phyloP scores from a whole-genome alignment of 2,797 vertebrate genomes.

The Acanthurus tractus region DNA sequence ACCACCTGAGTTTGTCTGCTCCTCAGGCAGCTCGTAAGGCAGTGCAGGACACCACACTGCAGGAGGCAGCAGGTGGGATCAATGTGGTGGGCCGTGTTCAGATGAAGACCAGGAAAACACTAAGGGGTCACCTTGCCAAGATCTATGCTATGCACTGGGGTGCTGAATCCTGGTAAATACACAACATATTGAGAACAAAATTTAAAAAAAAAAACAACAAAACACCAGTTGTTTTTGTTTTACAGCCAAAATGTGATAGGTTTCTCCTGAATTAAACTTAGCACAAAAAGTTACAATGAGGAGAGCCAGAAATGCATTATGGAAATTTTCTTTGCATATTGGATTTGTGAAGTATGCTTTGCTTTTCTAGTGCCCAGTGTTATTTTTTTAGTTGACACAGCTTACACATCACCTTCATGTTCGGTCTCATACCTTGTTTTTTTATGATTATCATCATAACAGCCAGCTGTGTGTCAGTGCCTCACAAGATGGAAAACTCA shows the following conservation, averaged over 20 bases:
- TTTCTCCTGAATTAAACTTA: neutral
- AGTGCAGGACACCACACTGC: constrained; percentile 91
- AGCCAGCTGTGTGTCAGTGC: constrained; percentile 95
- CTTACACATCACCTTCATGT: neutral
- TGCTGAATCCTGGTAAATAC: constrained; percentile 91
- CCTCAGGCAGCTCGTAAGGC: constrained; percentile 92
- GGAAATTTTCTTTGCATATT: constrained; percentile 36
- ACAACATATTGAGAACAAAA: constrained; percentile 9
- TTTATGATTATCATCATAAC: constrained; percentile 16
- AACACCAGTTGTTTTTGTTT: constrained; percentile 8
- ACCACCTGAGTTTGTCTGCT: constrained; percentile 18
- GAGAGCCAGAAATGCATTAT: neutral
- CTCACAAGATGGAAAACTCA: constrained; percentile 97
- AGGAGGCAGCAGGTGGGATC: constrained; percentile 87
- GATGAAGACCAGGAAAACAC: constrained; percentile 93
- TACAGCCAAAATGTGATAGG: neutral
- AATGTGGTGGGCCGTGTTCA: constrained; percentile 91
- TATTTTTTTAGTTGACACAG: neutral
- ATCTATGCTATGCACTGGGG: constrained; percentile 99
- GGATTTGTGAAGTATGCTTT: constrained; percentile 21
- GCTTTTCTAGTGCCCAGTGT: neutral
- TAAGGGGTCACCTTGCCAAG: constrained; percentile 97
- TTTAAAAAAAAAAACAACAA: constrained; percentile 1
- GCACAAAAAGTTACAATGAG: neutral
- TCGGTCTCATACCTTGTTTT: constrained; percentile 15